phyloP scores from a whole-genome alignment of 1,140 invertebrate genomes.

The Tribolium madens region DNA sequence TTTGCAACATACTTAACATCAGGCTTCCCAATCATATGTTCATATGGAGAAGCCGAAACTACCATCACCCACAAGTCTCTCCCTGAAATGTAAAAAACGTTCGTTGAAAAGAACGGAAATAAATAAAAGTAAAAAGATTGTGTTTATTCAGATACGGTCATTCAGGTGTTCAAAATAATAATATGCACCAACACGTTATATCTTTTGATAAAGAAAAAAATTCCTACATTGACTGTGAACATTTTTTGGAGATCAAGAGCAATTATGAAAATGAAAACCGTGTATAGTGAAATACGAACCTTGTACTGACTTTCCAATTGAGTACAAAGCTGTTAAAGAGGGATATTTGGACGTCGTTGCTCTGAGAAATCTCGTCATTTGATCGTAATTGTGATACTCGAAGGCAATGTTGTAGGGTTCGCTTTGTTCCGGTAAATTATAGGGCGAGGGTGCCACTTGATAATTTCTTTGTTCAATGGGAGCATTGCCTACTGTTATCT shows the following conservation, averaged over 20 bases:
- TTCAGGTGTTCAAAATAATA: not conserved
- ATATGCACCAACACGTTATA: slow-evolving; percentile 6
- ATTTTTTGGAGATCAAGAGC: too few species aligned
- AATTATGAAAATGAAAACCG: too few species aligned
- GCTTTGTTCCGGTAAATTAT: slow-evolving; percentile 34
- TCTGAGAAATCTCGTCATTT: slow-evolving; percentile 86
- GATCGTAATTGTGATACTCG: slow-evolving; percentile 90
- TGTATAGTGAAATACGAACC: slow-evolving; percentile 70
- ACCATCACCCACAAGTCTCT: slow-evolving; percentile 96
- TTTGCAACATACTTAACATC: slow-evolving; percentile 94
- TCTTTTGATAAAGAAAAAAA: too few species aligned
- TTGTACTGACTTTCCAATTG: slow-evolving; percentile 93
- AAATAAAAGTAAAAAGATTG: too few species aligned
- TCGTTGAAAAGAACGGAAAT: slow-evolving; percentile 5
- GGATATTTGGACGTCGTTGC: slow-evolving; percentile 84
- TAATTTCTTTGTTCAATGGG: slow-evolving; percentile 49
- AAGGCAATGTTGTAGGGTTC: slow-evolving; percentile 73
- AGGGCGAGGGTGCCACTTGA: slow-evolving; percentile 21
- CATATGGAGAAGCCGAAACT: slow-evolving; percentile 88
- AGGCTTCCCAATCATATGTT: slow-evolving; percentile 92
- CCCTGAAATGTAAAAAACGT: slow-evolving; percentile 67
- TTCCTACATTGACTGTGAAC: too few species aligned
- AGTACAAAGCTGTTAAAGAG: slow-evolving; percentile 88
- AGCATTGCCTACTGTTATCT: slow-evolving; percentile 48
- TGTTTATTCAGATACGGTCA: too few species aligned